Evolutionary conservation across 2,113 vertebrate species (phyloP), one percentile per base, ranked within the genome.

Genomic region (Bufo gargarizans): DNA sequence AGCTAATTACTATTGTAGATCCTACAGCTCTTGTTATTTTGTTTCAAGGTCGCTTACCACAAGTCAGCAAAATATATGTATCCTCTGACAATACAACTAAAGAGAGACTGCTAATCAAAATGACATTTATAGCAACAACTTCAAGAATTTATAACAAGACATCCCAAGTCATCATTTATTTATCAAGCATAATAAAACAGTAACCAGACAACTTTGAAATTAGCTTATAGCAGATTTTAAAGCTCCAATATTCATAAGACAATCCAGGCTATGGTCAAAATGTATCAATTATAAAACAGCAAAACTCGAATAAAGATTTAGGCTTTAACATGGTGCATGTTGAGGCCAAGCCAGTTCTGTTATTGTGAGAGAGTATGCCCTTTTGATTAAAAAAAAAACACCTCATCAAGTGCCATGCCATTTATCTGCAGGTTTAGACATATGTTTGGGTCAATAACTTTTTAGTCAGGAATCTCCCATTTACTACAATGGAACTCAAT

Each of bases 61-160:
- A 82, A n/a, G 80, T 82, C 80, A 82, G 80, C 58, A 65, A 82
- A 65, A 82, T 49, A 50, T 20, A 82, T 82, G 58, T 63, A 47
- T 65, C 80, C 59, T 9, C 58, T 82, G 59, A 82, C 43, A 65
- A 65, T 63, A 65, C 19, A 65, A 61, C 59, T 63, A 20, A 20
- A 82, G 59, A n/a, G 43, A 82, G 19, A 65, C 19, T 10, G 59
- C 80, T 82, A 65, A 82, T 49, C 19, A 82, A 63, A 65, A 19
- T 47, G 20, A 50, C 58, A 50, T 65, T 63, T 45, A 65, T 19
- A 20, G 33, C 55, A 17, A 81, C 9, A 17, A 20, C 53, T 61
- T 81, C n/a, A 81, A 61, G 56, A 63, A n/a, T 82, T 65, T n/a
- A 43, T 61, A 63, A 49, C 11, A 63, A 19, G 16, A 47, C 19